Base-by-base conservation (phyloP, 2,797 vertebrate genomes). In the Yasuhikotakia modesta region DNA sequence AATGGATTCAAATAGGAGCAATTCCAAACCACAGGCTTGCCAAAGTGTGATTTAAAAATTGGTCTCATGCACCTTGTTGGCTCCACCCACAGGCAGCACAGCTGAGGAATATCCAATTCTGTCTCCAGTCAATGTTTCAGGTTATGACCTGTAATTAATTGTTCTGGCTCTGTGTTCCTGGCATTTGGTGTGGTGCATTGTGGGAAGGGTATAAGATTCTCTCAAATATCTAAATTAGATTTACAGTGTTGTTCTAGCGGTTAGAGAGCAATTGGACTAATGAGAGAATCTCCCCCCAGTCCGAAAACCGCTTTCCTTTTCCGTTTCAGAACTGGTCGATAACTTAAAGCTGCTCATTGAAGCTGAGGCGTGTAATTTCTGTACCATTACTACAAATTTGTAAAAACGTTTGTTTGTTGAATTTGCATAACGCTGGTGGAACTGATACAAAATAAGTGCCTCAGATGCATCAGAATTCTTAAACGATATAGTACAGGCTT, bases 241-340 rank as follows among this genome's bases (percentile, higher is more conserved):
- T 87, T 87, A 81, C 50, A 87, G 83, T 79, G 78, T 72, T 76
- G 61, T 84, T 86, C 69, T 55, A 82, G 75, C 30, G n/a, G 74
- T 92, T 89, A 90, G 80, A 55, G 2, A 45, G 79, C 81, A 80
- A 84, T 86, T 84, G 83, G 64, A 76, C 81, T 88, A 86, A 90
- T 79, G 86, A 90, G 85, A 88, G 89, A 55, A 89, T 88, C 82
- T 89, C 88, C 79, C 87, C 65, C 78, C 81, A 82, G 60, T 21
- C 48, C 72, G 50, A 52, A 64, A 30, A 63, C 68, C 80, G 22
- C 63, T 72, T 67, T 77, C 65, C 55, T 63, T 76, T 39, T 35
- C 10, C 57, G 16, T 70, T 48, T 48, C 3, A 48, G 22, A 12
- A 1, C 17, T 17, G 39, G 16, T 58, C 27, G 39, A 67, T 58